These are phyloP conservation scores for Pteruthius melanotis DNA, from an alignment of 2,113 vertebrate species.

Conservation along the genomic window DNA sequence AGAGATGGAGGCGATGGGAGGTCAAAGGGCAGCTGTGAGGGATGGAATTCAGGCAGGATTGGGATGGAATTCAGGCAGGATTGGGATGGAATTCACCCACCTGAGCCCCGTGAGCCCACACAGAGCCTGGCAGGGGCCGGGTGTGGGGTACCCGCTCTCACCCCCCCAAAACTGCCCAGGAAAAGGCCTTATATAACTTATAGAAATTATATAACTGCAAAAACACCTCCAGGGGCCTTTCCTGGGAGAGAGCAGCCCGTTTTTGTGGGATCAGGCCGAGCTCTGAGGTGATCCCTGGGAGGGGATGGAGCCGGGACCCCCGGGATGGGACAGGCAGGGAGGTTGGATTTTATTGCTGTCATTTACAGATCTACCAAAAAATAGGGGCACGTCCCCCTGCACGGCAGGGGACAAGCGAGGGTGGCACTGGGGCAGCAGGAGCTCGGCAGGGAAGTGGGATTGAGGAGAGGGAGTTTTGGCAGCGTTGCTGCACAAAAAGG, in stretches of 20 bases:
- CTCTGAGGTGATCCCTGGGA: background rate
- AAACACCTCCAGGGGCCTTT: background rate
- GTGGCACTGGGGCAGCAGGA: background rate
- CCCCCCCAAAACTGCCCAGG: background rate
- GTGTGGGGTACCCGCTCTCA: background rate
- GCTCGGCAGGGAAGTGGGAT: fast-evolving
- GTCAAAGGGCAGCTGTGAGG: background rate
- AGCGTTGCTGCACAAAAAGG: fast-evolving
- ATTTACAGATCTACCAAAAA: background rate
- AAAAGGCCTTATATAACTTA: background rate
- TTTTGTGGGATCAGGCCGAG: background rate
- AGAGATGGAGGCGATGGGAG: background rate
- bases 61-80: too few relatives aligned
- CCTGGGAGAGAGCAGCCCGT: background rate
- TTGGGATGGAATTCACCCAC: too few relatives aligned
- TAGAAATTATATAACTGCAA: background rate
- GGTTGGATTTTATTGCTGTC: background rate
- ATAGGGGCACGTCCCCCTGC: fast-evolving
- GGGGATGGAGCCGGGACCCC: fast-evolving
- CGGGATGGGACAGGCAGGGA: background rate
- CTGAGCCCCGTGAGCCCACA: background rate
- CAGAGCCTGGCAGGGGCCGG: background rate
- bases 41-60: background rate
- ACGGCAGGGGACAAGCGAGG: fast-evolving
- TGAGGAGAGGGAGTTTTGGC: fast-evolving